Conservation (phyloP, 2,113 vertebrate genomes). For the Ceyx cyanopectus region DNA sequence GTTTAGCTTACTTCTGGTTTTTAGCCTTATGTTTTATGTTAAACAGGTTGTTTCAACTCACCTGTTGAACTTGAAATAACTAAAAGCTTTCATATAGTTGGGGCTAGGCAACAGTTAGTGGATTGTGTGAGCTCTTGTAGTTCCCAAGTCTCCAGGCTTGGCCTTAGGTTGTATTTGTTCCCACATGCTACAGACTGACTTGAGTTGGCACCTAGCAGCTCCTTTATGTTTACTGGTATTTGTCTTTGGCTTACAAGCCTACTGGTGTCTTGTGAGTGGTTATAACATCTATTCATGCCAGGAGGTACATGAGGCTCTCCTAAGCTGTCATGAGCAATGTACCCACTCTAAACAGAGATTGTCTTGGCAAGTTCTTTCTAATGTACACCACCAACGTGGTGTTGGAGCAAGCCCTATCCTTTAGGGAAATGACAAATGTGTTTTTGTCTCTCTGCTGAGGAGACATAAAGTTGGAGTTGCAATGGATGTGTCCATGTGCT, state of each 20-base stretch:
- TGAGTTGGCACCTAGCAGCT: background rate
- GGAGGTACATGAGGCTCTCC: background rate
- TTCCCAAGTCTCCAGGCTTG: background rate
- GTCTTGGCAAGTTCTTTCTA: background rate
- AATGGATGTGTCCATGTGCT: background rate
- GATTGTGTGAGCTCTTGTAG: background rate
- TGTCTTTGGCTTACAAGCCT: background rate
- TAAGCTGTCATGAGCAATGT: background rate
- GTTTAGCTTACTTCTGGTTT: conserved; percentile 70
- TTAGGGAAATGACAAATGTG: background rate
- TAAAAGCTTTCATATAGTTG: background rate
- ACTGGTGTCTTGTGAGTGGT: background rate
- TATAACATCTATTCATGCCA: background rate
- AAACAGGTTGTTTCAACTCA: conserved; percentile 58
- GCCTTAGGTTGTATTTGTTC: background rate
- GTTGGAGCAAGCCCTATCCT: background rate
- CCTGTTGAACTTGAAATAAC: conserved; percentile 45
- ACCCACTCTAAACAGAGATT: background rate
- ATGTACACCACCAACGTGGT: background rate
- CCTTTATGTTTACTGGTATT: background rate
- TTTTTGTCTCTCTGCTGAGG: background rate
- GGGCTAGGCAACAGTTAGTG: background rate
- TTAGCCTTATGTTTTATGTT: conserved; percentile 56
- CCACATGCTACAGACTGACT: background rate
- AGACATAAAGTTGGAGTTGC: background rate